Percentiles rank a stretch among this genome's conserved stretches.
Evolutionary conservation across 2,113 vertebrate genomes (phyloP).

Genomic region (Ctenodactylus gundi): DNA sequence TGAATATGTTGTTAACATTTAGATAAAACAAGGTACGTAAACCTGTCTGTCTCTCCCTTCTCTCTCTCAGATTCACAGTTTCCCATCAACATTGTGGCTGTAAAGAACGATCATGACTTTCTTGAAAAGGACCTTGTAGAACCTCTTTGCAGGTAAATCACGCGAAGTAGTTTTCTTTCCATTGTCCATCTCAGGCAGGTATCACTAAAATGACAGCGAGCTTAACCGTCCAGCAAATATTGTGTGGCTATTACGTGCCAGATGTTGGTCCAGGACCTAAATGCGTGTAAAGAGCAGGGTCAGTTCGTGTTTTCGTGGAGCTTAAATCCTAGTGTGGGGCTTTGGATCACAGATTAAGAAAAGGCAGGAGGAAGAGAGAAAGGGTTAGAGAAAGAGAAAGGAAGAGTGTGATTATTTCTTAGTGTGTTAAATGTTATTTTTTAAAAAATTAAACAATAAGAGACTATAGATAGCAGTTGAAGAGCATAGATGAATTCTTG

Average conservation of each 20-base stretch:
- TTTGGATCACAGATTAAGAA: background rate
- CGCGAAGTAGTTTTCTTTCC: conserved; percentile 40
- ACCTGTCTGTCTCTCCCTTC: conserved; percentile 24
- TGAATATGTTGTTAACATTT: conserved; percentile 10
- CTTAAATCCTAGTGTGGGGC: background rate
- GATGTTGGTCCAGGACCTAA: background rate
- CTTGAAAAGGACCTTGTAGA: conserved; percentile 99
- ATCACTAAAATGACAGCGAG: background rate
- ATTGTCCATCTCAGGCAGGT: background rate
- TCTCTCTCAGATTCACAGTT: conserved; percentile 92
- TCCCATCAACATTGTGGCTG: conserved; percentile 95
- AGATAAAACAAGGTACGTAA: background rate
- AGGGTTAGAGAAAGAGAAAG: background rate
- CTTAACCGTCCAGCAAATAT: background rate
- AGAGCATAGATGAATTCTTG: rapidly evolving
- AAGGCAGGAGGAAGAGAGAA: background rate
- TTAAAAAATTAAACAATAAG: background rate
- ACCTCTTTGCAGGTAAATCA: conserved; percentile 95
- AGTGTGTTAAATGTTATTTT: background rate
- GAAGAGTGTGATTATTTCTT: background rate
- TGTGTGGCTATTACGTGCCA: background rate
- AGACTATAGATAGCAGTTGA: background rate
- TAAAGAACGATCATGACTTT: conserved; percentile 99
- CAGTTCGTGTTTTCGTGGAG: background rate
- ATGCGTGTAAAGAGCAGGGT: background rate